Evolutionary conservation across 2,888 invertebrate species (phyloP).

Genomic region (Tuberolachnus salignus): DNA sequence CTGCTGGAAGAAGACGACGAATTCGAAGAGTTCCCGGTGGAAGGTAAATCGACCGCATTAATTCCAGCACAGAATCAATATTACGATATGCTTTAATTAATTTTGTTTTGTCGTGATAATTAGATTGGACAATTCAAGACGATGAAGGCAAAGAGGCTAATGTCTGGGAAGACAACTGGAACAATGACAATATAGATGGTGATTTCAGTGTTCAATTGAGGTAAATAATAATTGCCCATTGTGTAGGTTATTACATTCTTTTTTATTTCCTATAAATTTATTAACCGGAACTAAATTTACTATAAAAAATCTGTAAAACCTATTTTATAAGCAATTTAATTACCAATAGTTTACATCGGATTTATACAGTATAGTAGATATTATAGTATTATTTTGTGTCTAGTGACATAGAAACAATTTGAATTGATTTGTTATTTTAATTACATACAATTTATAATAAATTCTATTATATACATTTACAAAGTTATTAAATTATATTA

Average conservation of each 20-base stretch:
- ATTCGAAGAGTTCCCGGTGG: constrained; percentile 98
- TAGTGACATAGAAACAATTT: neutral
- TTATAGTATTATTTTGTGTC: neutral
- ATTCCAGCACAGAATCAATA: neutral
- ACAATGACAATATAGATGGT: constrained; percentile 97
- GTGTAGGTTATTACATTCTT: neutral
- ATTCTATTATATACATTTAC: neutral
- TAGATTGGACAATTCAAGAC: constrained; percentile 83
- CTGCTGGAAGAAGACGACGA: constrained; percentile 98
- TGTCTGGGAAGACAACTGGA: constrained; percentile 99
- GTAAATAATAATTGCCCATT: neutral
- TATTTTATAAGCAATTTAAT: too few relatives aligned
- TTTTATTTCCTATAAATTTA: too few relatives aligned
- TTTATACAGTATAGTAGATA: neutral
- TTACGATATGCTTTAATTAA: too few relatives aligned
- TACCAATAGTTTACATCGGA: too few relatives aligned
- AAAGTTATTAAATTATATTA: too few relatives aligned
- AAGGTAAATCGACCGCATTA: constrained; percentile 71
- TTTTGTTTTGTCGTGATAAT: too few relatives aligned
- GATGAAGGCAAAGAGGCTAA: constrained; percentile 94
- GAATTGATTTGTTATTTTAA: neutral
- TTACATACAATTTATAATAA: neutral
- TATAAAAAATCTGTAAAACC: too few relatives aligned
- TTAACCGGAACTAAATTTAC: too few relatives aligned
- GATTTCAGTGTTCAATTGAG: constrained; percentile 87